Evolutionary conservation across 2,888 invertebrate genomes (phyloP).

Genomic region (Eilema sororculum): DNA sequence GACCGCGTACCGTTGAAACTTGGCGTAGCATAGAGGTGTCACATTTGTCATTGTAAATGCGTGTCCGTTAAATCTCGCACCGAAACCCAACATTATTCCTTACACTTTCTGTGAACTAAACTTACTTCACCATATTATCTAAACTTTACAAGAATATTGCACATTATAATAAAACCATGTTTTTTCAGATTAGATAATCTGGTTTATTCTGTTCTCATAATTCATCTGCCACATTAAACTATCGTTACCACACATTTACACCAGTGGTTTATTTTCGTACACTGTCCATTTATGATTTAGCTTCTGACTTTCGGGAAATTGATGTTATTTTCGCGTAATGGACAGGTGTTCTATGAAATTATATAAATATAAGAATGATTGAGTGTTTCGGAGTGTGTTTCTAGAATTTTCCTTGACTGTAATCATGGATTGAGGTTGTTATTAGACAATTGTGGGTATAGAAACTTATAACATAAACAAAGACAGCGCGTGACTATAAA

Average conservation of each 20-base stretch:
- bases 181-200: background rate
- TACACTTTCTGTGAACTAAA: background rate
- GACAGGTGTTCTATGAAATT: slow-evolving; percentile 4
- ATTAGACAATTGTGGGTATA: background rate
- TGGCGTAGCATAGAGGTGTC: too few species aligned
- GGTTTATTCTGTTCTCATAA: background rate
- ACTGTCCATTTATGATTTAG: background rate
- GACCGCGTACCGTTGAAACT: too few species aligned
- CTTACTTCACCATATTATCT: background rate
- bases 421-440: background rate
- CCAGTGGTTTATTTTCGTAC: background rate
- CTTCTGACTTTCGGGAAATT: background rate
- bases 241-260: background rate
- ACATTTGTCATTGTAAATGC: too few species aligned
- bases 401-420: background rate
- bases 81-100: background rate
- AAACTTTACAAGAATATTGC: background rate
- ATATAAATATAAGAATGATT: slow-evolving; percentile 1
- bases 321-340: background rate
- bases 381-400: background rate
- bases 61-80: too few species aligned
- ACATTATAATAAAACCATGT: background rate
- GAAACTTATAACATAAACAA: background rate
- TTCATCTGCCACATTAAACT: background rate
- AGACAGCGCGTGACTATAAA: background rate